Evolutionary conservation across 2,888 invertebrate species (phyloP).

Genomic region (Drosophila tanythrix): DNA sequence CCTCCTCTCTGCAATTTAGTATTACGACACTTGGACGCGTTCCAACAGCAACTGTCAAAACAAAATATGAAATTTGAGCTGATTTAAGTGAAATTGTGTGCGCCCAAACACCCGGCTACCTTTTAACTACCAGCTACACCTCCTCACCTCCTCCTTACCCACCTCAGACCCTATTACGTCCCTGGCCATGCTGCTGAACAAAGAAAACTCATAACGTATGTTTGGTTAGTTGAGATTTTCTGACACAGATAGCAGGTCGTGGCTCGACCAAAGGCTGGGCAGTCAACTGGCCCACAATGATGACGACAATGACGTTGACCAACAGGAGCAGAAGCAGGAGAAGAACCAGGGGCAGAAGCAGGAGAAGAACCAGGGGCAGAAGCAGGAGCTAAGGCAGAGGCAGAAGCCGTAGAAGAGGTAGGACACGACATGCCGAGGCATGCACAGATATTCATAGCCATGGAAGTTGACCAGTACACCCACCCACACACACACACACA

Average conservation of each 20-base stretch:
- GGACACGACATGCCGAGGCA: constrained; percentile 35
- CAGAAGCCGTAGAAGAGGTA: constrained; percentile 1
- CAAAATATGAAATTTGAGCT: constrained; percentile 74
- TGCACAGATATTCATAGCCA: constrained; percentile 42
- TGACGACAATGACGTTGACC: constrained; percentile 25
- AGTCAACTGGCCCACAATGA: constrained; percentile 37
- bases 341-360: not conserved
- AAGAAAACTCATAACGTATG: constrained; percentile 77
- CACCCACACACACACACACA: not conserved
- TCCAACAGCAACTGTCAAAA: constrained; percentile 56
- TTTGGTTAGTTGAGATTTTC: constrained; percentile 74
- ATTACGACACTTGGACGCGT: constrained; percentile 6
- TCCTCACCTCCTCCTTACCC: not conserved
- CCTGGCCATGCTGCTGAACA: constrained; percentile 46
- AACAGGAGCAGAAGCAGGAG: constrained; percentile 14
- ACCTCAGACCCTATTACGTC: constrained; percentile 3
- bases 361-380: constrained; percentile 4
- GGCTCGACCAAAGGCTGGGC: constrained; percentile 26
- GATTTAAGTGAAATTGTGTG: constrained; percentile 59
- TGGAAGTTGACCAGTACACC: not conserved
- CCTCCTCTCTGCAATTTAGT: not conserved
- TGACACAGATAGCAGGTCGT: constrained; percentile 70
- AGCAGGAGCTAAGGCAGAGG: not conserved
- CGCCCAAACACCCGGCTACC: constrained; percentile 11
- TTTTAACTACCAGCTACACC: not conserved